phyloP scores from a whole-genome alignment of 2,797 vertebrate species.

The Valencia hispanica region DNA sequence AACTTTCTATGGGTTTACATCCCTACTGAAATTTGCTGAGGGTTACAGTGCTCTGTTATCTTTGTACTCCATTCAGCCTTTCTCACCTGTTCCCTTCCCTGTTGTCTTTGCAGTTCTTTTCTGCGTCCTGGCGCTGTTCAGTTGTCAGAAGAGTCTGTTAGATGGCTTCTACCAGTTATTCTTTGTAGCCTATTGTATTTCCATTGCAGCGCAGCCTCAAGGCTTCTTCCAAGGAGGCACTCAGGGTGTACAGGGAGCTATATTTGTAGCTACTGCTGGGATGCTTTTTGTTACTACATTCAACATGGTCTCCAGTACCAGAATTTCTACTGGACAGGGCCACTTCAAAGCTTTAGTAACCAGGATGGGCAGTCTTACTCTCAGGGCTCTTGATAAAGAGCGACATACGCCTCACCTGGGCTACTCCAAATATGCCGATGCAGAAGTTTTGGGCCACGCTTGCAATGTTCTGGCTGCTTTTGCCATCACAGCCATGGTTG shows the following conservation, averaged over 20 bases:
- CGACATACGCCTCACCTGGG: conserved; percentile 82
- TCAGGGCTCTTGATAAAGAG: conserved; percentile 78
- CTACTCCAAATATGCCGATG: conserved; percentile 88
- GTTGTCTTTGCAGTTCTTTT: conserved; percentile 86
- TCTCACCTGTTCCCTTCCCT: conserved; percentile 78
- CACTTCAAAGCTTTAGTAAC: conserved; percentile 70
- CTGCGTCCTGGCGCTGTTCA: conserved; percentile 81
- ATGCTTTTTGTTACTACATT: conserved; percentile 79
- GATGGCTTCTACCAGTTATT: conserved; percentile 85
- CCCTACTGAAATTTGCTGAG: conserved; percentile 83
- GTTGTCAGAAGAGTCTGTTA: conserved; percentile 76
- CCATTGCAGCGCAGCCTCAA: conserved; percentile 80
- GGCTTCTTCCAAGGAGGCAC: conserved; percentile 84
- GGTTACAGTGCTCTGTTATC: conserved; percentile 83
- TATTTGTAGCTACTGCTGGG: conserved; percentile 81
- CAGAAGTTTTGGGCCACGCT: conserved; percentile 83
- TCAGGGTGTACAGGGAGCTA: conserved; percentile 84
- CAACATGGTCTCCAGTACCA: conserved; percentile 67
- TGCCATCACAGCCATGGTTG: conserved; percentile 78
- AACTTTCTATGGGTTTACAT: conserved; percentile 84
- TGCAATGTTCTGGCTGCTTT: conserved; percentile 86
- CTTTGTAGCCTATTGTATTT: conserved; percentile 83
- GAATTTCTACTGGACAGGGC: conserved; percentile 75
- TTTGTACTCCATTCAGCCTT: conserved; percentile 61
- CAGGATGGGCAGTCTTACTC: conserved; percentile 64